phyloP scores from a whole-genome alignment of 2,888 invertebrate genomes.

The Pecten maximus region DNA sequence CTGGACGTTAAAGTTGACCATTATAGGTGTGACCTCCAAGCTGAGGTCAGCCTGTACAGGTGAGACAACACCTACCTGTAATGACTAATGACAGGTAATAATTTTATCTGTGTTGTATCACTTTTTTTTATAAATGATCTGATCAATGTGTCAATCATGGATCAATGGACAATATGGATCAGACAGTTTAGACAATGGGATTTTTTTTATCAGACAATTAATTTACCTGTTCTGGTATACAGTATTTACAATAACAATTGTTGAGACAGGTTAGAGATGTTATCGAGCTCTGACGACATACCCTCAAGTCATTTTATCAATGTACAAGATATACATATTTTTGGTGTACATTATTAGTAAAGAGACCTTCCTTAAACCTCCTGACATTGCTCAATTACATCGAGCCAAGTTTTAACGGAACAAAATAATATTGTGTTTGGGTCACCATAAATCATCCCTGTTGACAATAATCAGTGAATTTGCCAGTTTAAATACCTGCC shows the following conservation, averaged over 20 bases:
- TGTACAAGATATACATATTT: neutral
- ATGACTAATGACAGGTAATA: neutral
- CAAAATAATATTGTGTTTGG: neutral
- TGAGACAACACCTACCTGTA: neutral
- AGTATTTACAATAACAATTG: neutral
- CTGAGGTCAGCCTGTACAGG: neutral
- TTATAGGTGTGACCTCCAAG: neutral
- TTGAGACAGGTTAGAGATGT: neutral
- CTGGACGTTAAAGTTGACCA: neutral
- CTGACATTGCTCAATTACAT: neutral
- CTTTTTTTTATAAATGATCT: neutral
- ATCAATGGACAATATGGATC: neutral
- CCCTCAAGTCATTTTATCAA: neutral
- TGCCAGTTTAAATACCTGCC: neutral
- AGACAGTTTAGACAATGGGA: neutral
- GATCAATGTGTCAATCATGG: neutral
- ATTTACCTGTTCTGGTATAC: neutral
- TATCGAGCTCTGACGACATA: neutral
- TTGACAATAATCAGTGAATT: neutral
- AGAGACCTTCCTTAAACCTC: neutral
- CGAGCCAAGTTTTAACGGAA: neutral
- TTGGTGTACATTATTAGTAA: neutral
- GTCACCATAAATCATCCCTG: neutral
- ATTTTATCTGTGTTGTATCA: neutral
- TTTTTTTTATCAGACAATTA: neutral